Evolutionary conservation across 1,140 invertebrate species (phyloP), one percentile per base, ranked within the genome.

Genomic region (Drosophila nikananu): DNA sequence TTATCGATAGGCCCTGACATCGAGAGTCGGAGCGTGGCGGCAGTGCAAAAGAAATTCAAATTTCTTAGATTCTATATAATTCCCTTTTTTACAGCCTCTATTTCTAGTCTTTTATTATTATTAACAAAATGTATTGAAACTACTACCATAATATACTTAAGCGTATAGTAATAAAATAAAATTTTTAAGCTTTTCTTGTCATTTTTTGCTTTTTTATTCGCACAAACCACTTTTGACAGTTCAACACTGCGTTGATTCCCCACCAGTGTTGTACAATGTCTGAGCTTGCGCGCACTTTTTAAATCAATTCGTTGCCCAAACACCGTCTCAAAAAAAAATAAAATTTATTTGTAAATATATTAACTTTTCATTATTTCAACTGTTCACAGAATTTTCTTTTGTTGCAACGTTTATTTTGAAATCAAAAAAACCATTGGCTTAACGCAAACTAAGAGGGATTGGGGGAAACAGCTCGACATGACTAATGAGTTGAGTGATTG

Each of bases 371-470:
- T 37, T 6, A 17, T 15, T 17, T 6, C 4, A 35, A 12, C 32
- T 35, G 10, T 30, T 30, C 10, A 4, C 5, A n/a, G 4, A 17
- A 21, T 19, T 5, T 66, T 66, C 30, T 62, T 67, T 42, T 63
- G 35, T 60, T 60, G 67, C 67, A 73, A 73, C 71, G 71, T 73
- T 73, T 73, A 73, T 73, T 68, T 73, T 44, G 15, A 65, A 54
- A 71, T 49, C 51, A 52, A 64, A 52, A 71, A 52, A 72, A 59
- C 44, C 49, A 68, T 78, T 63, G 54, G 41, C 63, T 72, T 51
- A 48, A 65, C 63, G 81, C 82, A 86, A 86, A 84, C 75, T 65
- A 81, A 72, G 59, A 68, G 72, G 65, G 49, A 19, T 55, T 81
- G 59, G 54, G 46, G 65, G 77, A 58, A 81, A 81, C 59, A 77